A percentile compares a stretch with the other conserved stretches of the same genome.
Conservation (phyloP, 2,113 vertebrate genomes). For the Aix galericulata region DNA sequence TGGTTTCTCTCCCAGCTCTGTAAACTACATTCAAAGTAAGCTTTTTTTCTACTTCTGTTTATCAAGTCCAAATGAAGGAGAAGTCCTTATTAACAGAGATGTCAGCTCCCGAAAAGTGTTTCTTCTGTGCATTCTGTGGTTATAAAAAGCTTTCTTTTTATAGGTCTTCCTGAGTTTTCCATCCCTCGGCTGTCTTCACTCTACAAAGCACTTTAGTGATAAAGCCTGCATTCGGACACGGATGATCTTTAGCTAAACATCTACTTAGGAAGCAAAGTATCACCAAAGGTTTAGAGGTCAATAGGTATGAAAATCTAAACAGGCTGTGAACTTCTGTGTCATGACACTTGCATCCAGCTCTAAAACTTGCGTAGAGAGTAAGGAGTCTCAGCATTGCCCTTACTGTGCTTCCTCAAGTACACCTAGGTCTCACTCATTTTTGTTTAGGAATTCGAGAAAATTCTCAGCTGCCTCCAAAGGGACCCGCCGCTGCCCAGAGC, state of each 20-base stretch:
- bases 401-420: neutral
- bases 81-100: neutral
- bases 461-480: too few relatives aligned
- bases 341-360: neutral
- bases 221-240: neutral
- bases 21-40: neutral
- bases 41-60: neutral
- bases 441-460: neutral
- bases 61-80: neutral
- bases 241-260: neutral
- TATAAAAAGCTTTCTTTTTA: neutral
- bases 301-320: neutral
- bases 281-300: neutral
- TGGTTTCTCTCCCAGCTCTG: neutral
- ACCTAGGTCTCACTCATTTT: neutral
- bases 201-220: neutral
- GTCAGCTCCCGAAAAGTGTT: neutral
- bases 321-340: neutral
- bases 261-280: neutral
- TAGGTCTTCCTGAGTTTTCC: neutral
- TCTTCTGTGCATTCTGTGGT: neutral
- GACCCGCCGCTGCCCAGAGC: too few relatives aligned
- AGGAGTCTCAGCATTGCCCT: neutral
- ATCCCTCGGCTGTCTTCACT: neutral
- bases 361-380: neutral